Evolutionary conservation across 2,113 vertebrate species (phyloP), one percentile per base, ranked within the genome.

Genomic region (Laticauda laticaudata): DNA sequence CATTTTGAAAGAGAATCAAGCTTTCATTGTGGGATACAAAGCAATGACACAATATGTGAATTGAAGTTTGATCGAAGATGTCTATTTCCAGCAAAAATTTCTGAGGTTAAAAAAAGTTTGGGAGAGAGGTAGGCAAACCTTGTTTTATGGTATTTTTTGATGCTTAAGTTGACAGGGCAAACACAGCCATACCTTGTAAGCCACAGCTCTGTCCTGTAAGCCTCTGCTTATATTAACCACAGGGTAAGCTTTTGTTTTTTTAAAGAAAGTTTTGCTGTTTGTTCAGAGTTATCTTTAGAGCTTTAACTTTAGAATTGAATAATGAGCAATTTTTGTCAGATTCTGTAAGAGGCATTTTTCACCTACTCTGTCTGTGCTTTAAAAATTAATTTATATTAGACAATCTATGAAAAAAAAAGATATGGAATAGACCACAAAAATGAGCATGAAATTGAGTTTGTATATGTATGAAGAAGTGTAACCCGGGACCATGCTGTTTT

Each of bases 1-100:
- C 69, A 87, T 96, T 97, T 81, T 95, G 93, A 94, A 97, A 94
- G 91, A 94, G 92, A 92, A 57, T 95, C 92, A 93, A 93, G 93
- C 93, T 95, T 93, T 57, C 95, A 69, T 94, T 90, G 56, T 39
- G 55, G 90, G 95, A 91, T 54, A 92, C 48, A 94, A 95, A 93
- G 90, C 93, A 95, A 95, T 96, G 92, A 94, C 91, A 96, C 34
- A 95, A 88, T 91, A 92, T 93, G 92, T 12, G 26, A 56, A 94
- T 93, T 96, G 88, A 95, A 61, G 90, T 53, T 69, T 93, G 89
- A 94, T 4, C 95, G 94, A 94, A 56, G 92, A 89, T 89, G 23
- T 12, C 57, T 94, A 87, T 93, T 95, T 96, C 26, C 86, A 92
- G 26, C 2, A 95, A 94, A 92, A 48, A 95, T 90, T 96, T 95